phyloP scores from a whole-genome alignment of 2,113 vertebrate species.

The Orthonyx spaldingii region DNA sequence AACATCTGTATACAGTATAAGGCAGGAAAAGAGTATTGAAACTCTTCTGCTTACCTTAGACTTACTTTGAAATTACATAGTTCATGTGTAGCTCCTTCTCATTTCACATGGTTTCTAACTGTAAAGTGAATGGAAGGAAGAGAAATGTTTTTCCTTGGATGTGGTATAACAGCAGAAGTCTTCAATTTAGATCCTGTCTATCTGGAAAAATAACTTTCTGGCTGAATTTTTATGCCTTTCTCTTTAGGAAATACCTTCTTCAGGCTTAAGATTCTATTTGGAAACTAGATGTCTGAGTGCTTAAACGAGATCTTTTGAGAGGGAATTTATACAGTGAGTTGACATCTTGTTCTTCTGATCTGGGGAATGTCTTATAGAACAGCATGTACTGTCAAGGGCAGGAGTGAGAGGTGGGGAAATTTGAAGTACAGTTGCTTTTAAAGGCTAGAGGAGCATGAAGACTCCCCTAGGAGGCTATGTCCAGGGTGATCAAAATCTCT shows the following conservation, averaged over 20 bases:
- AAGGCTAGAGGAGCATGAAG: neutral
- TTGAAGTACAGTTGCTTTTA: neutral
- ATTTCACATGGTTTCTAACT: conserved; percentile 18
- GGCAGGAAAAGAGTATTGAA: neutral
- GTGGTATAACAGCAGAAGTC: accelerated
- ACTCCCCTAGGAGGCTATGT: neutral
- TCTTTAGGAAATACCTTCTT: neutral
- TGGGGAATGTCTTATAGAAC: neutral
- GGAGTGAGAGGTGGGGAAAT: neutral
- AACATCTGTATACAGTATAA: neutral
- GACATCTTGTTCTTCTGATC: neutral
- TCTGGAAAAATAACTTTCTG: neutral
- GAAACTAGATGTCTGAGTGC: neutral
- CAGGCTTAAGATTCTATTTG: neutral
- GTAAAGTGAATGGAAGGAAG: neutral
- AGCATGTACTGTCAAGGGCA: neutral
- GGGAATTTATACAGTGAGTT: neutral
- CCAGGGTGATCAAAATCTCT: neutral
- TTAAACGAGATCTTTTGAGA: neutral
- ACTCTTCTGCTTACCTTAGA: conserved; percentile 24
- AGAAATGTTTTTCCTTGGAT: neutral
- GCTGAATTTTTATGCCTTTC: neutral
- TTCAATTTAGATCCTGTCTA: neutral
- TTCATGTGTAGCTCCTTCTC: conserved; percentile 8
- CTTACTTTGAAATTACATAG: conserved; percentile 30